These are phyloP conservation scores for Portevinia maculata DNA, from an alignment of 2,888 invertebrate genomes.

Conservation along the genomic window DNA sequence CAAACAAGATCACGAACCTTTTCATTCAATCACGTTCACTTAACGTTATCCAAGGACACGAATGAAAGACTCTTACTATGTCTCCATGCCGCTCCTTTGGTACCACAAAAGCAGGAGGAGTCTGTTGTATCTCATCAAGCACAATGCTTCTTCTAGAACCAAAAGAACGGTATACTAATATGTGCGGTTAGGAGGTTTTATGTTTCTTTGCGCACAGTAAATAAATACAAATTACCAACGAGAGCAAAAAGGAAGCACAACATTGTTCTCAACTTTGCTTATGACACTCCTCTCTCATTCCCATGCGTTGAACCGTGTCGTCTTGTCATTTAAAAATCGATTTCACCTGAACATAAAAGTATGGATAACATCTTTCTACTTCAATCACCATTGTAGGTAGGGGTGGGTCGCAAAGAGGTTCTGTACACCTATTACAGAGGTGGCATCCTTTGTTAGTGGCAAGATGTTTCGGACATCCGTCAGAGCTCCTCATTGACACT, in stretches of 20 bases:
- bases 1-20: constrained; percentile 72
- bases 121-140: constrained; percentile 37
- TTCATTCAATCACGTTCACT: constrained; percentile 72
- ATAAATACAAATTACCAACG: constrained; percentile 36
- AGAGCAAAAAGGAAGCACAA: constrained; percentile 5
- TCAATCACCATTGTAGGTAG: not conserved
- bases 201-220: constrained; percentile 31
- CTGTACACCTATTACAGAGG: not conserved
- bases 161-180: constrained; percentile 13
- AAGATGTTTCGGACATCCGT: constrained; percentile 68
- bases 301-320: not conserved
- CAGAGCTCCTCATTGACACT: constrained; percentile 29
- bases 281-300: not conserved
- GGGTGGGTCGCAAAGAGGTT: not conserved
- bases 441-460: constrained; percentile 34
- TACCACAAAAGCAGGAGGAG: not conserved
- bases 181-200: constrained; percentile 17
- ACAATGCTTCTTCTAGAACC: constrained; percentile 1
- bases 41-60: constrained; percentile 65
- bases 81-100: constrained; percentile 1
- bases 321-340: constrained; percentile 43
- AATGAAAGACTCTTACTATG: not conserved
- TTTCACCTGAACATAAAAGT: constrained; percentile 42
- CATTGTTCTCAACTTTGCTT: constrained; percentile 12
- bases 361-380: constrained; percentile 4